Base-by-base conservation (phyloP, 2,888 invertebrate species). In the Drosophila histrio region DNA sequence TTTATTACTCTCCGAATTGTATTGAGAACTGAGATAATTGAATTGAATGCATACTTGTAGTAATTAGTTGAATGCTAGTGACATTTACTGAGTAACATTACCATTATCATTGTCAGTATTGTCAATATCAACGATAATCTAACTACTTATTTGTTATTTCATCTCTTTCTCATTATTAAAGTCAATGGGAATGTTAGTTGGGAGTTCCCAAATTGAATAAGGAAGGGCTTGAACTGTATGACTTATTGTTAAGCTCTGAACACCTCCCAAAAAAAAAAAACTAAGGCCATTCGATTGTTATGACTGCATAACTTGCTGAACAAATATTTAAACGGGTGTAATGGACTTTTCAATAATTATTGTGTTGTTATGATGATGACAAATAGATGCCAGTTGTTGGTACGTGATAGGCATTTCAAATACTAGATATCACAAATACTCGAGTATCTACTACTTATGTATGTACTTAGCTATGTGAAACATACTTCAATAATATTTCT, bases 241-340 rank as follows among this genome's bases (percentile, higher is more conserved):
- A 39, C 47, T 47, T 19, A 15, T 28, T 61, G 22, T 39, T 46
- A 39, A n/a, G 6, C n/a, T 24, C 11, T 13, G 26, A 41, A 47
- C 36, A 46, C 60, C 21, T 39, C 59, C 41, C 36, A 44, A 68
- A 53, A 72, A 52, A 46, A 44, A 68, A 53, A 72, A 52, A 46
- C 47, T 43, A 77, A 77, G 68, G 70, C 19, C 66, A 8, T 17
- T 5, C 36, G 44, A 52, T 49, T 61, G 53, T 65, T 44, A 50
- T 34, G 47, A 36, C 22, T 44, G 22, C 44, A 22, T n/a, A 52
- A 46, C 34, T 57, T 59, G 57, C 61, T 68, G 43, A 34, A 32
- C 60, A 63, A 81, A 80, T 84, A 77, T 81, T 81, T 68, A 41
- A 71, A 62, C 74, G 76, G 43, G 67, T 77, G 69, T 76, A 69